Percentiles rank a stretch among this genome's conserved stretches.
Evolutionary conservation across 2,888 invertebrate species (phyloP).

Genomic region (Chorisops tibialis): DNA sequence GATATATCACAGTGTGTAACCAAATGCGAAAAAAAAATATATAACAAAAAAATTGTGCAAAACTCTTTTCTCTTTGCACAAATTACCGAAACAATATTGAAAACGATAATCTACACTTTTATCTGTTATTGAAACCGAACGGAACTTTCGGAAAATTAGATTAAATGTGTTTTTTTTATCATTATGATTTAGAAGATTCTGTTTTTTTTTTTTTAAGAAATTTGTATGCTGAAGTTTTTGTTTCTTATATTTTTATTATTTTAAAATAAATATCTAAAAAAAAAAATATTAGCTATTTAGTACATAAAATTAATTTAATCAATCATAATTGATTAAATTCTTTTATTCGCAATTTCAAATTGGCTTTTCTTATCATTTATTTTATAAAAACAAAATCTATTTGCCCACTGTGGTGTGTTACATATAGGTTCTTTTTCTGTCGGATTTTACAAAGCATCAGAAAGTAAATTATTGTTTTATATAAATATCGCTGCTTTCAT

Average conservation of each 20-base stretch:
- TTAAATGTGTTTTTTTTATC: neutral
- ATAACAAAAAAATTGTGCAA: too few relatives aligned
- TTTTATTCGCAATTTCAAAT: constrained; percentile 8
- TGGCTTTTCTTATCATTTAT: constrained; percentile 1
- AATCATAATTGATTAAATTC: constrained; percentile 30
- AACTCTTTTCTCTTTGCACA: too few relatives aligned
- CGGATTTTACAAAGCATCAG: constrained; percentile 6
- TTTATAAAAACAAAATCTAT: neutral
- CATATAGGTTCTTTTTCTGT: neutral
- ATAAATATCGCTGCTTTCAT: constrained; percentile 7
- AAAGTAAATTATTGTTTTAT: constrained; percentile 6
- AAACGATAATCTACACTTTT: too few relatives aligned
- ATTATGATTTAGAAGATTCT: constrained; percentile 12
- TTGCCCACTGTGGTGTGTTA: neutral
- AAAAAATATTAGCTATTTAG: constrained; percentile 31
- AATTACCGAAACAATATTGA: too few relatives aligned
- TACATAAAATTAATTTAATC: constrained; percentile 27
- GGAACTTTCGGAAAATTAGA: neutral
- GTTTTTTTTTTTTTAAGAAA: neutral
- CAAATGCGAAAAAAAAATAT: too few relatives aligned
- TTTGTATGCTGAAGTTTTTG: neutral
- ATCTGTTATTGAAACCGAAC: neutral
- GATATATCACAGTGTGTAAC: too few relatives aligned
- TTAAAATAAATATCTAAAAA: constrained; percentile 32
- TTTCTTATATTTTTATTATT: constrained; percentile 20